A percentile compares a stretch with the other conserved stretches of the same genome.
Conservation (phyloP, 1,140 invertebrate species). For the Holcopasites calliopsidis region DNA sequence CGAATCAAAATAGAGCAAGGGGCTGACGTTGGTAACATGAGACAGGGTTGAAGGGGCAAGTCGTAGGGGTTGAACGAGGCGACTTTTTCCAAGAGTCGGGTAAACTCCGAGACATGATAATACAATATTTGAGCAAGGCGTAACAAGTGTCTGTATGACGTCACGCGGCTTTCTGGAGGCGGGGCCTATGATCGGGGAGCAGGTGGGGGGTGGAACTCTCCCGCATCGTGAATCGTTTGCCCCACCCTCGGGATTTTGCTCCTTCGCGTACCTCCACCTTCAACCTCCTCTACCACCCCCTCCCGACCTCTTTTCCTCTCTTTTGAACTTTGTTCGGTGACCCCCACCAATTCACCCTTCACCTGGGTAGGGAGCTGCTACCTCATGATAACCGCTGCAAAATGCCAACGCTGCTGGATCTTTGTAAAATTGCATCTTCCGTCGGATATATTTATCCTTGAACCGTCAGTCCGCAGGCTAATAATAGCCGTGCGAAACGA, state of each 20-base stretch:
- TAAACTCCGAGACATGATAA: slow-evolving; percentile 6
- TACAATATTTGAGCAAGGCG: slow-evolving; percentile 69
- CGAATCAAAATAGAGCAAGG: no score
- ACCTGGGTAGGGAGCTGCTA: slow-evolving; percentile 18
- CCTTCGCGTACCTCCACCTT: slow-evolving; percentile 50
- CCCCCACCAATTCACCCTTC: not conserved
- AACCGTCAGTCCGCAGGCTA: not conserved
- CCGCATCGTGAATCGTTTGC: slow-evolving; percentile 68
- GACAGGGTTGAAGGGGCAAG: not conserved
- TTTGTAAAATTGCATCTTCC: not conserved
- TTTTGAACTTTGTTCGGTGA: slow-evolving; percentile 34
- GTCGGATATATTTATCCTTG: not conserved
- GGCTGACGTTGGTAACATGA: no score
- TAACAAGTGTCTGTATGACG: slow-evolving; percentile 79
- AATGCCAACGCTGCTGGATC: not conserved
- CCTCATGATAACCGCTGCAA: slow-evolving; percentile 20
- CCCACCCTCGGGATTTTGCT: slow-evolving; percentile 67
- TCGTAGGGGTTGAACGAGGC: not conserved
- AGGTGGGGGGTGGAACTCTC: slow-evolving; percentile 69
- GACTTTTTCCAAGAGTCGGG: not conserved
- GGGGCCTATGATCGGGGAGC: slow-evolving; percentile 69
- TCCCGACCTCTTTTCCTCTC: slow-evolving; percentile 45
- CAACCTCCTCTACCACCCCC: slow-evolving; percentile 45
- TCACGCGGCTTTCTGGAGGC: slow-evolving; percentile 75
- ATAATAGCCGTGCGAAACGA: not conserved